Evolutionary conservation across 2,888 invertebrate genomes (phyloP).

Genomic region (Trypoxylon attenuatum): DNA sequence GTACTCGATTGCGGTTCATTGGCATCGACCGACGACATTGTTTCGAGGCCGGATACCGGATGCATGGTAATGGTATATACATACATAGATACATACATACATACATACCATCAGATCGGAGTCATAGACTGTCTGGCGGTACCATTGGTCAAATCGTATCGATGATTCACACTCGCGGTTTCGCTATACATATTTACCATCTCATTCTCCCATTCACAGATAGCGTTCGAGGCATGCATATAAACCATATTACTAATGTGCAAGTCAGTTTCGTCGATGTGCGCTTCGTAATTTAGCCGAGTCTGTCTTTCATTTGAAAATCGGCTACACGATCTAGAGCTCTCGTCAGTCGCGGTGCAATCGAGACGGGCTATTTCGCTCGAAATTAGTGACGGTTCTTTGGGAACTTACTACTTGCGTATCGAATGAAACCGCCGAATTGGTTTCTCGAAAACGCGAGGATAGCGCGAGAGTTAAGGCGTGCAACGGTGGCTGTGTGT

Average conservation of each 20-base stretch:
- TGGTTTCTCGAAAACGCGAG: too few relatives aligned
- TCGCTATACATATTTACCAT: conserved; percentile 47
- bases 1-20: conserved; percentile 55
- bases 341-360: too few relatives aligned
- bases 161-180: conserved; percentile 39
- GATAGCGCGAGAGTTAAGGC: too few relatives aligned
- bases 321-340: too few relatives aligned
- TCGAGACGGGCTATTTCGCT: too few relatives aligned
- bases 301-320: too few relatives aligned
- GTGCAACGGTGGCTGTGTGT: too few relatives aligned
- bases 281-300: too few relatives aligned
- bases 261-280: too few relatives aligned
- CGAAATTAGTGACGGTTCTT: too few relatives aligned
- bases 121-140: conserved; percentile 36
- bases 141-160: conserved; percentile 29
- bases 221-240: conserved; percentile 8
- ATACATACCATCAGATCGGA: conserved; percentile 46
- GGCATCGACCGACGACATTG: conserved; percentile 58
- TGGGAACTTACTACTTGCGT: too few relatives aligned
- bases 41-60: conserved; percentile 64
- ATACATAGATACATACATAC: background rate
- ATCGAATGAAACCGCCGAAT: too few relatives aligned
- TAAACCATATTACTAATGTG: conserved; percentile 13
- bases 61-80: conserved; percentile 43
- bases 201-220: conserved; percentile 45